Evolutionary conservation across 2,888 invertebrate genomes (phyloP), one percentile per base, ranked within the genome.

Genomic region (Synanthedon tipuliformis): DNA sequence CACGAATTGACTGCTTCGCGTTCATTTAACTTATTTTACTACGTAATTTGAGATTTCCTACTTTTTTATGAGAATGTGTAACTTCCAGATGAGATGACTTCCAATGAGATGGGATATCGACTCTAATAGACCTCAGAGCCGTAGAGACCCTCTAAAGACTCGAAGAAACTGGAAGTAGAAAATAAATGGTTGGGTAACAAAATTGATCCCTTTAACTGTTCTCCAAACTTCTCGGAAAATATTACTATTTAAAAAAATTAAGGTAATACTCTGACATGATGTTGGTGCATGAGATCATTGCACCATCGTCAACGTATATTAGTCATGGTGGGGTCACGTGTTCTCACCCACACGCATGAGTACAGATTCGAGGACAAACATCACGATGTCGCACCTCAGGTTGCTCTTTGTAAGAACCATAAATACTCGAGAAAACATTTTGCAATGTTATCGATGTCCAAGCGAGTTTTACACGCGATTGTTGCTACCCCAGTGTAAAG

Each of bases 11-110:
- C 27, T 12, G 12, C 50, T n/a, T 57, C 8, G 71, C 85, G 86
- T 84, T 86, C 84, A 84, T 81, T 84, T 84, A 83, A 85, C 85
- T 84, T 78, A 34, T 82, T 69, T 60, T 63, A 74, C 84, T 84
- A 78, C 83, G 81, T 84, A 83, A 84, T 69, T 70, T 63, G 63
- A 58, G 78, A 75, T 80, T 80, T 55, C 53, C 52, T 51, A 53
- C 51, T 40, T 48, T 55, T 54, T 56, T 54, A 13, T 13, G 15
- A n/a, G 3, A 45, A n/a, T 4, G 7, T n/a, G 45, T n/a, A n/a
- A 45, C 45, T 45, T 45, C 34, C 34, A 34, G 8, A n/a, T n/a
- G n/a, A n/a, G 34, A 1, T 3, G 34, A 34, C 34, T 8, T 2
- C 23, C 5, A 23, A 23, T 23, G 4, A 23, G 5, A 23, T 23